Percentiles rank a stretch among this genome's conserved stretches.
Evolutionary conservation across 2,888 invertebrate species (phyloP).

Genomic region (Stomorhina lunata): DNA sequence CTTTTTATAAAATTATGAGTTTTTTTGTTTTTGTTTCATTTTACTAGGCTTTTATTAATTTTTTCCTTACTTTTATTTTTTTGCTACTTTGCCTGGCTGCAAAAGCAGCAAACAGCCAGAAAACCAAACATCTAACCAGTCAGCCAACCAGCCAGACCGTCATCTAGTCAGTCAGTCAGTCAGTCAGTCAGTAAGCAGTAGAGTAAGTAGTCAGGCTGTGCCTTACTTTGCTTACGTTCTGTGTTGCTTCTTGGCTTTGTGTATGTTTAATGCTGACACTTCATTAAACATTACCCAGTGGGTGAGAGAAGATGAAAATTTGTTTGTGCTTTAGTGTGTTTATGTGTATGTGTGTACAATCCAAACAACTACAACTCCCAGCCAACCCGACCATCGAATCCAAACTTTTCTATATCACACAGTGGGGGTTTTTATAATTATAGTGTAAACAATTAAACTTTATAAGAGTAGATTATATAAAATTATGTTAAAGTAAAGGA

Average conservation of each 20-base stretch:
- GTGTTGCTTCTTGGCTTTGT: constrained; percentile 28
- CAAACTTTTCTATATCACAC: no score
- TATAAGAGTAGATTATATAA: no score
- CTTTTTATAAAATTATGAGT: constrained; percentile 29
- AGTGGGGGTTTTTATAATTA: no score
- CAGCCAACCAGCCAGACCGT: background rate
- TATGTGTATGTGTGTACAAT: background rate
- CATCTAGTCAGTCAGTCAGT: background rate
- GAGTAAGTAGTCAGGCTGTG: background rate
- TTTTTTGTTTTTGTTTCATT: constrained; percentile 26
- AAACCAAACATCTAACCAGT: no score
- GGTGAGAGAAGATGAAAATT: constrained; percentile 59
- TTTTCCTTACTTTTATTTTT: constrained; percentile 35
- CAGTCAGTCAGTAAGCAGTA: constrained; percentile 30
- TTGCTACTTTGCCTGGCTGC: constrained; percentile 26
- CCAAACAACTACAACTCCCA: background rate
- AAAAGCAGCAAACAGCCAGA: no score
- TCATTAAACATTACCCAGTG: constrained; percentile 62
- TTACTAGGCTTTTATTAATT: constrained; percentile 56
- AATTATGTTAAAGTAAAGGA: no score
- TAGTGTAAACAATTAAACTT: no score
- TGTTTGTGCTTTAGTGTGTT: background rate
- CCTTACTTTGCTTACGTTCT: constrained; percentile 23
- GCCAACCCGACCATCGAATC: constrained; percentile 18
- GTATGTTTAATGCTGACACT: constrained; percentile 66